phyloP scores from a whole-genome alignment of 92 coral and sea anemone genomes.

The Chrysogorgia sp. region DNA sequence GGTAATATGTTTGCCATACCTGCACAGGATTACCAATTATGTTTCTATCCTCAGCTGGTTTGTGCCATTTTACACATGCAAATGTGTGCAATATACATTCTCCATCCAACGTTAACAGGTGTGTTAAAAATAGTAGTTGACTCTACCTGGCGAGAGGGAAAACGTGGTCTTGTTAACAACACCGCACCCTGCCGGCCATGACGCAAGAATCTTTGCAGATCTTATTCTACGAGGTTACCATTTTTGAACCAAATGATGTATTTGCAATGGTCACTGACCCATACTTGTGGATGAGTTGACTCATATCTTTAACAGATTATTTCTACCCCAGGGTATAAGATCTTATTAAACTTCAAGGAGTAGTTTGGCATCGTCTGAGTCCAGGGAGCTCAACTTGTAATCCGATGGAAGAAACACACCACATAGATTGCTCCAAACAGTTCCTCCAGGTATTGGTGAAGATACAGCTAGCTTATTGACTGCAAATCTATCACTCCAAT shows the following conservation, averaged over 20 bases:
- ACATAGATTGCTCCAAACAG: too few species aligned
- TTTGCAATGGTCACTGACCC: too few species aligned
- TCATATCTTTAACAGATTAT: slow-evolving; percentile 51
- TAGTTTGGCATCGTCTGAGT: too few species aligned
- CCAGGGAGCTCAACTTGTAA: too few species aligned
- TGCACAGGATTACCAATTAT: slow-evolving; percentile 58
- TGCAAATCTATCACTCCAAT: too few species aligned
- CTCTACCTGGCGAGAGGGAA: slow-evolving; percentile 55
- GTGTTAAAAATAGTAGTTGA: slow-evolving; percentile 61
- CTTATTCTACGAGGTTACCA: slow-evolving; percentile 61
- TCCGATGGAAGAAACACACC: too few species aligned
- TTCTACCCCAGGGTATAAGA: slow-evolving; percentile 46
- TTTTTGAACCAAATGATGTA: slow-evolving; percentile 66
- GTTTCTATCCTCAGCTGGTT: slow-evolving; percentile 7
- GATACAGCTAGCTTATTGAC: too few species aligned
- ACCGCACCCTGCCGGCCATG: slow-evolving; percentile 59
- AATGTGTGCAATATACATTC: slow-evolving; percentile 32
- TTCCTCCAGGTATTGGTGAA: too few species aligned
- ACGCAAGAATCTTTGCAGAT: slow-evolving; percentile 61
- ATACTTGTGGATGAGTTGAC: too few species aligned
- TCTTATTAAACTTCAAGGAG: slow-evolving; percentile 47
- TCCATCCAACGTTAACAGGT: slow-evolving; percentile 40
- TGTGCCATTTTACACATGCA: slow-evolving; percentile 66
- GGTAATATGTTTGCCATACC: slow-evolving; percentile 43
- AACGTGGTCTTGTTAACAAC: slow-evolving; percentile 55